These are phyloP conservation scores for Gymnoscopelus microlampas DNA, from an alignment of 2,797 vertebrate genomes.

Conservation along the genomic window DNA sequence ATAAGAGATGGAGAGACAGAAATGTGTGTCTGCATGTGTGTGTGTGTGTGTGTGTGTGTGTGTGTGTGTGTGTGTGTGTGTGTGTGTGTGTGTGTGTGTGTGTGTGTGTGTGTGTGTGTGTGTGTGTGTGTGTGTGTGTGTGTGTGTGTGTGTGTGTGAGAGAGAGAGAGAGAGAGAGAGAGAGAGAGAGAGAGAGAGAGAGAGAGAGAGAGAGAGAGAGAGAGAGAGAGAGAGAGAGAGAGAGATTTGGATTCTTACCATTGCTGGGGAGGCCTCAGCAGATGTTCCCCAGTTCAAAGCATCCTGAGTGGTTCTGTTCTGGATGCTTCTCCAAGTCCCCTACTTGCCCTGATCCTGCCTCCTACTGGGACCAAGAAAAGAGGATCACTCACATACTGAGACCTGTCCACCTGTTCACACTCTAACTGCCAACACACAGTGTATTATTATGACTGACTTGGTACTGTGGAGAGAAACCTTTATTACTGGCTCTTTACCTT, in stretches of 20 bases:
- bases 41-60: not conserved
- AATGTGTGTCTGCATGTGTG: not conserved
- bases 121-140: constrained; percentile 12
- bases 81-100: not conserved
- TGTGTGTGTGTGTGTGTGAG: too few relatives aligned
- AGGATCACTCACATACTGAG: constrained; percentile 74
- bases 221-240: too few relatives aligned
- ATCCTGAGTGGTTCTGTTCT: constrained; percentile 71
- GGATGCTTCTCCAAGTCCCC: constrained; percentile 70
- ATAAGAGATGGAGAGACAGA: too few relatives aligned
- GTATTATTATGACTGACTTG: constrained; percentile 9
- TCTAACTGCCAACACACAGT: constrained; percentile 65
- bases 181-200: not conserved
- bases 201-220: too few relatives aligned
- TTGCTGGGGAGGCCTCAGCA: constrained; percentile 68
- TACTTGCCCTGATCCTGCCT: constrained; percentile 73
- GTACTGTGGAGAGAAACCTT: constrained; percentile 4
- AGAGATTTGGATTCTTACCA: constrained; percentile 74
- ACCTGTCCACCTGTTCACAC: constrained; percentile 73
- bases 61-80: not conserved
- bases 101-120: constrained; percentile 1
- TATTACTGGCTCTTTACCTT: not conserved
- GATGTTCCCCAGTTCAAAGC: constrained; percentile 77
- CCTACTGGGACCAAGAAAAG: constrained; percentile 76
- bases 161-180: too few relatives aligned